Percentiles rank a stretch among this genome's conserved stretches.
Conservation (phyloP, 1,140 invertebrate genomes). For the Grapholita molesta region DNA sequence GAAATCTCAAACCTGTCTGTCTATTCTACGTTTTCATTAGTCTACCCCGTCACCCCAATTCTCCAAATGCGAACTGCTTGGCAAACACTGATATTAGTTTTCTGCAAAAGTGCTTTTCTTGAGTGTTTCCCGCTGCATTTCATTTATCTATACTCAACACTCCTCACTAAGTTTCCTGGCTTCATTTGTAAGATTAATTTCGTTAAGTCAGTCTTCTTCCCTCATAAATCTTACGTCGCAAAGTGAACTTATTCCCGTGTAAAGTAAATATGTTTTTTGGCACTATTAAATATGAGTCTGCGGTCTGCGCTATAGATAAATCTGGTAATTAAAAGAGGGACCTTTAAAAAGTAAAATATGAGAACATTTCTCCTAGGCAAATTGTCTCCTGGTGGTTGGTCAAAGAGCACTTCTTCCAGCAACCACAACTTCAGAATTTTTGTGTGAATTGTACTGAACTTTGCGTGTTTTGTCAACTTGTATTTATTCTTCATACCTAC, state of each 20-base stretch:
- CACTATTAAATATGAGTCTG: background rate
- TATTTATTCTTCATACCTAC: background rate
- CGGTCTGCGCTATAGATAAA: background rate
- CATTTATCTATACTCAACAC: constrained; percentile 31
- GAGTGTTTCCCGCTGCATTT: constrained; percentile 65
- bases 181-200: constrained; percentile 17
- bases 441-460: too few species aligned
- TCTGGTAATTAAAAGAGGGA: too few species aligned
- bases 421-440: too few species aligned
- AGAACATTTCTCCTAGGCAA: too few species aligned
- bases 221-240: background rate
- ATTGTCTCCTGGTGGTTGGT: too few species aligned
- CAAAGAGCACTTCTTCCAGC: too few species aligned
- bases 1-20: too few species aligned
- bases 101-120: constrained; percentile 59
- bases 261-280: background rate
- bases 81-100: constrained; percentile 73
- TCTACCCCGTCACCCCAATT: constrained; percentile 60
- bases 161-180: constrained; percentile 3
- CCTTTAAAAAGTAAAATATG: too few species aligned
- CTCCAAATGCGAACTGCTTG: constrained; percentile 62
- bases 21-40: constrained; percentile 33
- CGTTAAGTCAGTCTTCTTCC: background rate
- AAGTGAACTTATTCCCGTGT: background rate
- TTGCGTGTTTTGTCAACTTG: background rate